Percentiles rank a stretch among this genome's conserved stretches.
phyloP scores from a whole-genome alignment of 2,888 invertebrate species.

The Epinotia bilunana region DNA sequence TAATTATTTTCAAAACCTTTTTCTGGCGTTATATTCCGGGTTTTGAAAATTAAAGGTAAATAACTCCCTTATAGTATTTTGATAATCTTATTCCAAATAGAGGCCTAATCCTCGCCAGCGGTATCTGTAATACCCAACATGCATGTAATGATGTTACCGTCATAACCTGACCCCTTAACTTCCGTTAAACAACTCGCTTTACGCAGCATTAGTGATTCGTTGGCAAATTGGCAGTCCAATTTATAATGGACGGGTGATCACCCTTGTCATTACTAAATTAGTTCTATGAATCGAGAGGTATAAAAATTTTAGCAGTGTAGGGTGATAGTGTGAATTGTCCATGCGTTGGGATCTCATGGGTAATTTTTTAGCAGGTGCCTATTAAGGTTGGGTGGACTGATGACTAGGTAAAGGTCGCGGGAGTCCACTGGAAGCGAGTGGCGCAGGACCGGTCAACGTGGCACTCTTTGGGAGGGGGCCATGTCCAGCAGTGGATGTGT shows the following conservation, averaged over 20 bases:
- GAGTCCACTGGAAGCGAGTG: too few species aligned
- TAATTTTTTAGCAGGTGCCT: neutral
- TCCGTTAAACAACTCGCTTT: neutral
- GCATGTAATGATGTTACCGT: conserved; percentile 30
- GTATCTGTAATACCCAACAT: conserved; percentile 35
- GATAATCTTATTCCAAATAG: conserved; percentile 31
- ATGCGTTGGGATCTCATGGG: conserved; percentile 2
- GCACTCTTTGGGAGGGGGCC: too few species aligned
- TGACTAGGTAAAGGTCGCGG: too few species aligned
- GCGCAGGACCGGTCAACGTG: too few species aligned
- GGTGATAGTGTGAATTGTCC: conserved; percentile 24
- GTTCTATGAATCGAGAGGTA: conserved; percentile 44
- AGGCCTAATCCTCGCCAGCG: conserved; percentile 27
- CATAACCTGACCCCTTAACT: conserved; percentile 18
- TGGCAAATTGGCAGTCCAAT: conserved; percentile 28
- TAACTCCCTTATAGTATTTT: conserved; percentile 20
- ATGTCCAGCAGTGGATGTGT: too few species aligned
- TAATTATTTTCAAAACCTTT: neutral
- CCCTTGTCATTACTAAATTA: conserved; percentile 45
- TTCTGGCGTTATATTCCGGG: neutral
- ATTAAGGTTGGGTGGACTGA: too few species aligned
- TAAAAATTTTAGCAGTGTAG: conserved; percentile 40
- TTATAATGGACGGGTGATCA: conserved; percentile 28
- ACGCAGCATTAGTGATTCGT: conserved; percentile 28
- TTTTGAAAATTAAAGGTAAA: conserved; percentile 3